A percentile compares a stretch with the other conserved stretches of the same genome.
These are phyloP conservation scores for Carcinoscorpius rotundicauda DNA, from an alignment of 1,140 invertebrate genomes.

Conservation along the genomic window DNA sequence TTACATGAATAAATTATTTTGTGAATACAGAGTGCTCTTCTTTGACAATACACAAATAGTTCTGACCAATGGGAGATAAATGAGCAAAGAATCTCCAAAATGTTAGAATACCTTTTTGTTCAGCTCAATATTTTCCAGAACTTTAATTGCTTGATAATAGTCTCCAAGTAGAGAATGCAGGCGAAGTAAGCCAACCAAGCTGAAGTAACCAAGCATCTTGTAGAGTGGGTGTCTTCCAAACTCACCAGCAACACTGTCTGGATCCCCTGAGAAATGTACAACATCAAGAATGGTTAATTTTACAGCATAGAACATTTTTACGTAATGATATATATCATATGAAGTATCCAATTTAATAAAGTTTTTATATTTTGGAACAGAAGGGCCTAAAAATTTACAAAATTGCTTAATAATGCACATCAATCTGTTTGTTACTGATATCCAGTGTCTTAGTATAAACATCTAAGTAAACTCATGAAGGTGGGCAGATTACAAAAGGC, in stretches of 20 bases:
- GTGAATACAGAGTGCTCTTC: too few relatives aligned
- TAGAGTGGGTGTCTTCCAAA: conserved; percentile 94
- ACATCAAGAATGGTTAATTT: conserved; percentile 5
- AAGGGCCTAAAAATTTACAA: too few relatives aligned
- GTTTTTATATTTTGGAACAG: too few relatives aligned
- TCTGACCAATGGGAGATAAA: conserved; percentile 12
- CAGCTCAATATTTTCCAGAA: conserved; percentile 89
- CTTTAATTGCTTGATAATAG: conserved; percentile 98
- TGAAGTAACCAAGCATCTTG: conserved; percentile 99
- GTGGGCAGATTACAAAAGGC: too few relatives aligned
- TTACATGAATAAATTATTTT: too few relatives aligned
- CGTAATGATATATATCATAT: background rate
- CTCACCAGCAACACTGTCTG: conserved; percentile 89
- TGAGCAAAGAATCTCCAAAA: conserved; percentile 3
- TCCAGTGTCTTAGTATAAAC: too few relatives aligned
- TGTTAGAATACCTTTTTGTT: conserved; percentile 64
- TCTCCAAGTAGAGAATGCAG: conserved; percentile 94
- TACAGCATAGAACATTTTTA: conserved; percentile 1
- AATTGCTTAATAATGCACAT: too few relatives aligned
- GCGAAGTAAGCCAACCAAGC: conserved; percentile 83
- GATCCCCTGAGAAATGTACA: conserved; percentile 49
- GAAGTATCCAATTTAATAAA: background rate
- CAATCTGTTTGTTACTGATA: too few relatives aligned
- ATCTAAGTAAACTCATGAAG: too few relatives aligned
- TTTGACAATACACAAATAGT: conserved; percentile 9